These are phyloP conservation scores for Hemichromis elongatus DNA, from an alignment of 2,113 vertebrate genomes.

Conservation along the genomic window DNA sequence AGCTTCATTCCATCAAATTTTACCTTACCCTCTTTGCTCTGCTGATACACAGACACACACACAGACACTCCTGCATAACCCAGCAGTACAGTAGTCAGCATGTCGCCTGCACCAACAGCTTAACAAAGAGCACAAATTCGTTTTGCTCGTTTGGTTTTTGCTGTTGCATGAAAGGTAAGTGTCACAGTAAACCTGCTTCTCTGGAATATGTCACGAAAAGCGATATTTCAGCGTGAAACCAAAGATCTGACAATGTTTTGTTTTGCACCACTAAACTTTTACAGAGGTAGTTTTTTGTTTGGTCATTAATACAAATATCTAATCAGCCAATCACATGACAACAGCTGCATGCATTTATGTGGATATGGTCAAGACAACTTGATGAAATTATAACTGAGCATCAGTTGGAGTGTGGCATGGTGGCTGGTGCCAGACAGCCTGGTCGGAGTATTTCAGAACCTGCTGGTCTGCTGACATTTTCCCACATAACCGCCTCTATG, in stretches of 20 bases:
- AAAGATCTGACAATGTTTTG: neutral
- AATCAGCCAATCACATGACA: neutral
- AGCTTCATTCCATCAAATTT: neutral
- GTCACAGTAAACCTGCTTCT: neutral
- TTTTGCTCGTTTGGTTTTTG: fast-evolving
- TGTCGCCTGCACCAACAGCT: neutral
- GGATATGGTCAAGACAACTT: neutral
- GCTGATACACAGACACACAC: too few species aligned
- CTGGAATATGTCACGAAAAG: neutral
- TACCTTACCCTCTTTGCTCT: neutral
- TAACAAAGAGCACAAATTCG: neutral
- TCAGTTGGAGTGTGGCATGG: fast-evolving
- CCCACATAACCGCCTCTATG: neutral
- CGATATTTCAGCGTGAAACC: neutral
- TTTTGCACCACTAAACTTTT: neutral
- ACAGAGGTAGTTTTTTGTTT: neutral
- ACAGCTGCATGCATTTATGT: neutral
- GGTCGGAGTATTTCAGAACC: neutral
- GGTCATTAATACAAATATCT: neutral
- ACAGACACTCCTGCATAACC: neutral
- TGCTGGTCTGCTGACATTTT: neutral
- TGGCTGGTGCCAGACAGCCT: neutral
- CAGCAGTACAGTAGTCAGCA: neutral
- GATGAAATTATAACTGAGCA: neutral
- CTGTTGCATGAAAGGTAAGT: neutral